Evolutionary conservation across 2,888 invertebrate genomes (phyloP), one percentile per base, ranked within the genome.

Genomic region (Synanthedon andrenaeformis): DNA sequence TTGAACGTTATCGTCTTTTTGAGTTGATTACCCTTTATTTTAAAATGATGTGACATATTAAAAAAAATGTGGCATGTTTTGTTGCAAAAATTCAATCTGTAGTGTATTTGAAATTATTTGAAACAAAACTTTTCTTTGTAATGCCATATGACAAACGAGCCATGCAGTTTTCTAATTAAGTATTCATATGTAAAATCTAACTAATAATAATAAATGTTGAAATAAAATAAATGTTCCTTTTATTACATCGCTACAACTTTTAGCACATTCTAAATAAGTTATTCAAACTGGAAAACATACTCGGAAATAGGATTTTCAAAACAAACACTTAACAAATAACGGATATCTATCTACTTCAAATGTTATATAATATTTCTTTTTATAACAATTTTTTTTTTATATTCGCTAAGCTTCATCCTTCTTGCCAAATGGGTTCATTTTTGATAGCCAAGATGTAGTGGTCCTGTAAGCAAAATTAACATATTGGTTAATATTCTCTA

Each of bases 341-440:
- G 74, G 64, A 69, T 68, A 49, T 49, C 49, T 49, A 76, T 79
- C 79, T 80, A 78, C 73, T 74, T 76, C 62, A 72, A 76, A 49
- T 49, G 19, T 19, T 49, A 17, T 23, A 23, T 17, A 17, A 49
- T 42, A 52, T 41, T 54, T 41, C 42, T 17, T 19, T 17, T 14
- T 19, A 49, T 5, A 49, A 14, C 17, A 49, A n/a, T n/a, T n/a
- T n/a, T n/a, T 35, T 35, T 8, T 10, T 10, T 2, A 35, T 35
- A 10, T 35, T 8, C 59, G 59, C 69, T 86, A 90, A 59, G 89
- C 89, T 82, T 90, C 89, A 57, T 89, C 89, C 74, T 92, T 92
- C 69, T 91, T 92, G 53, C 90, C 90, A 79, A 94, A 94, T 49
- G 93, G 93, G 85, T 94, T 94, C 59, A 94, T 90, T 82, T 92